Evolutionary conservation across 2,888 invertebrate species (phyloP), one percentile per base, ranked within the genome.

Genomic region (Scrobipalpa atriplicella): DNA sequence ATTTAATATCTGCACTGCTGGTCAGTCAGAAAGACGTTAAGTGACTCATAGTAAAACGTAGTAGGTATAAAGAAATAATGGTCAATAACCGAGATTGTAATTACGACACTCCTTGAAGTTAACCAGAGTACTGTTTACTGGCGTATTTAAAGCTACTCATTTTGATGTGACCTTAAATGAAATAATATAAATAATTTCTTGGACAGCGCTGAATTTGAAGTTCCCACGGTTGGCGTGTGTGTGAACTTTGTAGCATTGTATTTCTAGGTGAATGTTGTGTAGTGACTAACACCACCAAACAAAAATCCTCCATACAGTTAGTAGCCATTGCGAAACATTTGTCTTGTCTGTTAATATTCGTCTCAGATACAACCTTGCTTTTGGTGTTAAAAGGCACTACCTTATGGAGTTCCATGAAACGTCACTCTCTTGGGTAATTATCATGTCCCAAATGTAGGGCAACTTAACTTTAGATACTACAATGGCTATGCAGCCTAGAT

Each of bases 231-330:
- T 72, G 72, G 73, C 69, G 78, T 80, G 83, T 82, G 86, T 92
- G 92, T 85, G 91, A 92, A 91, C 78, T 77, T 82, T 81, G 83
- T 80, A 85, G 83, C 87, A 91, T 91, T 92, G 91, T 87, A 69
- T 77, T 78, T 82, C 69, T 80, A 73, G 77, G 85, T 84, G 83
- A 86, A 85, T 86, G 86, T 84, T 84, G 78, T 78, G 77, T 75
- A 54, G 78, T 76, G 74, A 73, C 73, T 79, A 76, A 79, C 76
- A 78, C 63, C 71, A 78, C 78, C 67, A 70, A 75, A 74, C 71
- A 70, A 78, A 76, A 72, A 72, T 73, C 71, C 73, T 72, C 79
- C 76, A 83, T 79, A 82, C 80, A 80, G 77, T 78, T 75, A 71
- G 75, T 68, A 69, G 64, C 73, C 68, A 75, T 90, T 91, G 83